Evolutionary conservation across 2,888 invertebrate genomes (phyloP), one percentile per base, ranked within the genome.

Genomic region (Steromphala cineraria): DNA sequence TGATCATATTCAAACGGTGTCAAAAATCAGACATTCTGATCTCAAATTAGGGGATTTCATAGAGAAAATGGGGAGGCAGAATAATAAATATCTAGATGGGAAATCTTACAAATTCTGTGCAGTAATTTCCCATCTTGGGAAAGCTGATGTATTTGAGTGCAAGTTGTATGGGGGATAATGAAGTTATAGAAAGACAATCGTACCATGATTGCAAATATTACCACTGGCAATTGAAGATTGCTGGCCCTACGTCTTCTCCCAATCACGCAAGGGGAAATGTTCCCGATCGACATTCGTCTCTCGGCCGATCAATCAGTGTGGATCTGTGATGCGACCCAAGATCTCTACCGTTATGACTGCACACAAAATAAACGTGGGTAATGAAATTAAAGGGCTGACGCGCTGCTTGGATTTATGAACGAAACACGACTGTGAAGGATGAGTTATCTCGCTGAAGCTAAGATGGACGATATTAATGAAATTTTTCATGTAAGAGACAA

Each of bases 271-370:
- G 40, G 71, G 40, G 71, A 71, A 71, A 71, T 40, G 71, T 71
- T 71, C 40, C 71, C 71, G 36, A 71, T 71, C 71, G 71, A 71
- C 71, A 71, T 71, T 71, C 71, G 40, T 71, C 71, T 71, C 36
- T 19, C 19, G 15, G 17, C 71, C 71, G 71, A 71, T 71, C 71
- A 71, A 71, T 71, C 71, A 71, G 36, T 15, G 36, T 31, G 71
- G 71, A 71, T 71, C 71, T 71, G 31, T 71, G 71, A 71, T 71
- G 71, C 36, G 71, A 40, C 31, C 71, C 71, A 36, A 71, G 71
- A 71, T 71, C 71, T 71, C 71, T 71, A 71, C 71, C 71, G 71
- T 71, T 71, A 71, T 71, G 71, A 71, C 71, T 71, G 40, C 71
- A 71, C 71, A 71, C 71, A 71, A 71, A 71, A 71, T 71, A 71